phyloP scores from a whole-genome alignment of 2,113 vertebrate genomes.

The Bothrops jararaca region DNA sequence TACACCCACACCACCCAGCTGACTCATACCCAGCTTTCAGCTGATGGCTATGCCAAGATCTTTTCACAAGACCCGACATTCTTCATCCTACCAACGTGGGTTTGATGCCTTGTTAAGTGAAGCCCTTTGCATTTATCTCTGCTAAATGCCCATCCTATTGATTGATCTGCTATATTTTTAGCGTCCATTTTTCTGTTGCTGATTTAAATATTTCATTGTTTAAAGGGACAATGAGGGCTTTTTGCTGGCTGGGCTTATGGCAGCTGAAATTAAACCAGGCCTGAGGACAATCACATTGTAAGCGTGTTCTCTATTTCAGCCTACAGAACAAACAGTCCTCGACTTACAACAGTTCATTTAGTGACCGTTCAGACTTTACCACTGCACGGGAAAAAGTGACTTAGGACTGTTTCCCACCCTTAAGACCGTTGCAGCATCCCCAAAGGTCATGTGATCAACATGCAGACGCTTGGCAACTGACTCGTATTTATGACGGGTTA shows the following conservation, averaged over 20 bases:
- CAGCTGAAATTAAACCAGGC: not conserved
- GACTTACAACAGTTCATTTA: conserved; percentile 27
- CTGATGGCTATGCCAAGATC: not conserved
- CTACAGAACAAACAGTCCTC: not conserved
- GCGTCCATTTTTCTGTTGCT: not conserved
- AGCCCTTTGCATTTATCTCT: not conserved
- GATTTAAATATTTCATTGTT: not conserved
- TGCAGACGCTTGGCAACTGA: not conserved
- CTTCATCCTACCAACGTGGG: not conserved
- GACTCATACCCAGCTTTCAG: not conserved
- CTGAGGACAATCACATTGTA: too few species aligned
- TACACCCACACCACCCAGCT: not conserved
- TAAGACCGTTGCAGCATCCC: not conserved
- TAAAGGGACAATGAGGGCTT: not conserved
- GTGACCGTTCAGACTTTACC: not conserved
- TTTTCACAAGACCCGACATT: not conserved
- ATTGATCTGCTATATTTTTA: not conserved
- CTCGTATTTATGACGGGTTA: not conserved
- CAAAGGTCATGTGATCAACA: not conserved
- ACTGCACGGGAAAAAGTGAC: not conserved
- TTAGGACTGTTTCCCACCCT: not conserved
- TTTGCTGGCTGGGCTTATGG: not conserved
- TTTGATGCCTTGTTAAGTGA: not conserved
- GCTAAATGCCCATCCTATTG: not conserved
- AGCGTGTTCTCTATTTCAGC: not conserved